Percentiles rank a stretch among this genome's conserved stretches.
Evolutionary conservation across 1,140 invertebrate genomes (phyloP).

Genomic region (Choristoneura fumiferana): DNA sequence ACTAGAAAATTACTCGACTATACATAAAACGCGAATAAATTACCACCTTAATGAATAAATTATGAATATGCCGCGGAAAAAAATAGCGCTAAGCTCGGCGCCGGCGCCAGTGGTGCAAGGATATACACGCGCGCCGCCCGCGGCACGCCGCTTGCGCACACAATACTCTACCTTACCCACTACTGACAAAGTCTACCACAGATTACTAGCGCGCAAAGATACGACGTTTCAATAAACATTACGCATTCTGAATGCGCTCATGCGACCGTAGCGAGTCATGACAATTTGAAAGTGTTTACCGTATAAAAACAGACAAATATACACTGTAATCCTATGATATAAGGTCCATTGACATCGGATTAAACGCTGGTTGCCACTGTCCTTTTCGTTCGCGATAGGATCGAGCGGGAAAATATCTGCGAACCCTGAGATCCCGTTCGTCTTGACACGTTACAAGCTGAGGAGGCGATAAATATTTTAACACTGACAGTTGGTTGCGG

Average conservation of each 20-base stretch:
- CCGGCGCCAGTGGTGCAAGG: conserved; percentile 64
- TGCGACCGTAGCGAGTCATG: conserved; percentile 69
- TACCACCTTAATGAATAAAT: conserved; percentile 70
- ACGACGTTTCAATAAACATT: conserved; percentile 41
- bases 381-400: conserved; percentile 41
- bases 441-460: conserved; percentile 62
- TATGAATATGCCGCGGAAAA: conserved; percentile 60
- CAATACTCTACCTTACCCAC: conserved; percentile 19
- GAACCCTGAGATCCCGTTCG: conserved; percentile 50
- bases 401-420: conserved; percentile 52
- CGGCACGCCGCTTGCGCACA: conserved; percentile 40
- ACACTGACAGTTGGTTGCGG: conserved; percentile 46
- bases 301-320: conserved; percentile 54
- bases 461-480: conserved; percentile 64
- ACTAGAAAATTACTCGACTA: conserved; percentile 54
- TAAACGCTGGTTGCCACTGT: conserved; percentile 28
- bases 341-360: conserved; percentile 40
- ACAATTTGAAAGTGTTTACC: conserved; percentile 56
- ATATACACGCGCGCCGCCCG: conserved; percentile 35
- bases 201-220: conserved; percentile 20
- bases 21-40: conserved; percentile 56
- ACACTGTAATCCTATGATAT: conserved; percentile 48
- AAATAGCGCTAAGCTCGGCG: conserved; percentile 69
- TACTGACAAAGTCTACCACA: conserved; percentile 27
- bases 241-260: conserved; percentile 61